Evolutionary conservation across 2,797 vertebrate genomes (phyloP), one percentile per base, ranked within the genome.

Genomic region (Eospalax fontanierii): DNA sequence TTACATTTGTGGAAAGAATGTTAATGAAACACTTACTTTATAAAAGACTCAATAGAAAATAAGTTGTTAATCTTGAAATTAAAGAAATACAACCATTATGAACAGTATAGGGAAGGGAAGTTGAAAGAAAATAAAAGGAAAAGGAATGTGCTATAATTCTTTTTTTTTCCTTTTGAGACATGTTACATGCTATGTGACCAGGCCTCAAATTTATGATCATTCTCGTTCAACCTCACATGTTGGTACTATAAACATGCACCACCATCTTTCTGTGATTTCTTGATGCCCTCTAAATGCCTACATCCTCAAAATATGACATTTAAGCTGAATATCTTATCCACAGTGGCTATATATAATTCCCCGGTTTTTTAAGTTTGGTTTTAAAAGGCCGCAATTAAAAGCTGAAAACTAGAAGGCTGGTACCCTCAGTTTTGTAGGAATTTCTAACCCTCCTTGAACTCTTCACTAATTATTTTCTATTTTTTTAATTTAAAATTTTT

Each of bases 11-110:
- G 50, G 70, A 79, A 70, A 88, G 40, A 98, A 84, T 26, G 35
- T 79, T 38, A 83, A 91, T 14, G 15, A 89, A 95, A 80, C 66
- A 84, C 40, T 88, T 93, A 65, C 82, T 93, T 85, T 73, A 26
- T 70, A 26, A 89, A 89, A 79, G 63, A 21, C 75, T 78, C 38
- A 33, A 68, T 40, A 35, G 4, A 79, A 87, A 95, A 79, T 92
- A 85, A 73, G 68, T 38, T 79, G 65, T 33, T 71, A 75, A 82
- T 92, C 74, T 90, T 88, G n/a, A 96, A 94, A 84, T 90, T 59
- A 75, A 76, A 38, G 12, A 94, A 50, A 66, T 12, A n/a, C 24
- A 38, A 87, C 54, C 21, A 66, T 61, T 76, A 59, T 91, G 75
- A 75, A 94, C 1, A 2, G 50, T 40, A 33, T 43, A 89, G 83